A percentile compares a stretch with the other conserved stretches of the same genome.
These are phyloP conservation scores for Acipenser transmontanus DNA, from an alignment of 2,797 vertebrate genomes.

Conservation along the genomic window DNA sequence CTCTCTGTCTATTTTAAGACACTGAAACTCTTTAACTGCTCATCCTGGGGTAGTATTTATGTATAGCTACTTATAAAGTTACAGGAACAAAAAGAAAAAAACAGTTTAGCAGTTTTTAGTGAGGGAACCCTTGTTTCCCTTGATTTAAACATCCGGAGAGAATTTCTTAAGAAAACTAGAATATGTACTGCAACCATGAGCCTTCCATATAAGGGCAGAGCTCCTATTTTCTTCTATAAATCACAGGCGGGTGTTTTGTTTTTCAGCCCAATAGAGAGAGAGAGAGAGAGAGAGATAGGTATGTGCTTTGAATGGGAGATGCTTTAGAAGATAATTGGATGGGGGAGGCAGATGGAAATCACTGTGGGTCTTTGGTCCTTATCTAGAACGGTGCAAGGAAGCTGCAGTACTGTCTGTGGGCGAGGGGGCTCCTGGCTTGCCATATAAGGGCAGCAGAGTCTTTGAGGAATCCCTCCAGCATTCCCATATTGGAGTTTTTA, in stretches of 20 bases:
- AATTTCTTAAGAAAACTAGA: too few relatives aligned
- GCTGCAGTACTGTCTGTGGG: conserved; percentile 31
- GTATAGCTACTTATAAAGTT: too few relatives aligned
- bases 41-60: too few relatives aligned
- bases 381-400: conserved; percentile 42
- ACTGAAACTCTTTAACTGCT: too few relatives aligned
- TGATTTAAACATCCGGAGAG: too few relatives aligned
- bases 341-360: conserved; percentile 9
- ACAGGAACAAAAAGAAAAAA: too few relatives aligned
- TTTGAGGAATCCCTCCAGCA: conserved; percentile 79
- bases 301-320: conserved; percentile 26
- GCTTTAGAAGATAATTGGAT: conserved; percentile 23
- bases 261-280: conserved; percentile 34
- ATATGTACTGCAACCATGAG: too few relatives aligned
- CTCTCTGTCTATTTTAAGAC: too few relatives aligned
- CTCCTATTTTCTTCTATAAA: conserved; percentile 55
- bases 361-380: conserved; percentile 48
- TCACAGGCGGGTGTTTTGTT: conserved; percentile 37
- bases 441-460: conserved; percentile 76
- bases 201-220: conserved; percentile 70
- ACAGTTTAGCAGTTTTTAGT: too few relatives aligned
- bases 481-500: conserved; percentile 71
- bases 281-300: conserved; percentile 24
- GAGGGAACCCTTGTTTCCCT: too few relatives aligned
- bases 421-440: conserved; percentile 45